These are phyloP conservation scores for Nestor notabilis DNA, from an alignment of 2,113 vertebrate genomes.

Conservation along the genomic window DNA sequence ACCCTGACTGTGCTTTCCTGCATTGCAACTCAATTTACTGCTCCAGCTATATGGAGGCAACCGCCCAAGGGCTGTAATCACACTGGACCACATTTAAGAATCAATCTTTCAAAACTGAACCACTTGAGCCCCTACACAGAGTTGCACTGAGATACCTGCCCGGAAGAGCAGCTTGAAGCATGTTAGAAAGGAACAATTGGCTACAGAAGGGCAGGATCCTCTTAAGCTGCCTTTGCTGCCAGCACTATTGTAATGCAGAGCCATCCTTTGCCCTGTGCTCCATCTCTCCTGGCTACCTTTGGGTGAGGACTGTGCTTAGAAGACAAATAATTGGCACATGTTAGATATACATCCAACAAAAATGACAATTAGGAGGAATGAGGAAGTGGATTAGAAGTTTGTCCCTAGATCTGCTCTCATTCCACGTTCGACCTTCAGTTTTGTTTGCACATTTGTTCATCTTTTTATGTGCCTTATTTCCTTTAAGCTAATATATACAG, in stretches of 20 bases:
- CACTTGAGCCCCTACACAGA: not conserved
- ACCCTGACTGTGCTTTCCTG: not conserved
- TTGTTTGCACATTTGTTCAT: not conserved
- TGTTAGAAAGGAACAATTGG: not conserved
- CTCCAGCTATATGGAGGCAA: not conserved
- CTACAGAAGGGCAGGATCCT: not conserved
- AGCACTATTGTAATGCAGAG: not conserved
- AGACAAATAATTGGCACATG: not conserved
- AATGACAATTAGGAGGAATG: not conserved
- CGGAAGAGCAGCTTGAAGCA: not conserved
- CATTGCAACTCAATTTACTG: not conserved
- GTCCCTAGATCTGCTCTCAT: not conserved
- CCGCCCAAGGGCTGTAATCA: not conserved
- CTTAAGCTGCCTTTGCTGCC: not conserved
- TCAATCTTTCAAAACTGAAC: not conserved
- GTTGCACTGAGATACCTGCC: not conserved
- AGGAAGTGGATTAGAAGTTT: not conserved
- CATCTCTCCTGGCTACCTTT: constrained; percentile 20
- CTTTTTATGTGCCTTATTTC: not conserved
- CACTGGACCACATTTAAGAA: not conserved
- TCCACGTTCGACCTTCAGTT: not conserved
- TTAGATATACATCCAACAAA: not conserved
- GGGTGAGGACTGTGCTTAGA: not conserved
- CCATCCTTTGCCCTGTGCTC: not conserved
- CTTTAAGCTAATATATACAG: not conserved